These are phyloP conservation scores for Andrena cerasifolii DNA, from an alignment of 1,140 invertebrate genomes.

Conservation along the genomic window DNA sequence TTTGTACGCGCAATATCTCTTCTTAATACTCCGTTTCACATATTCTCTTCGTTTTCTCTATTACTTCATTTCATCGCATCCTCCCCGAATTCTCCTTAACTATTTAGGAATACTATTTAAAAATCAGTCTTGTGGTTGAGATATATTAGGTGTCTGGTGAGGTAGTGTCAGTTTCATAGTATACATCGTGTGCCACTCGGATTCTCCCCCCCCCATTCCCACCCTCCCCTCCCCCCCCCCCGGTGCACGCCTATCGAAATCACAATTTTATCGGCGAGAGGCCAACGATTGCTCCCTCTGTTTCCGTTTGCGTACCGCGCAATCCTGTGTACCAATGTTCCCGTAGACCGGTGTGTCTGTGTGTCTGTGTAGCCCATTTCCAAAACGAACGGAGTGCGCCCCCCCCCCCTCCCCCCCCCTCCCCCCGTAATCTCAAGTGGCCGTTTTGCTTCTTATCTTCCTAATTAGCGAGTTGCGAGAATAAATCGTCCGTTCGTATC, in stretches of 20 bases:
- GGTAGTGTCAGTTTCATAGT: conserved; percentile 82
- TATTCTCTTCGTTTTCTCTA: conserved; percentile 13
- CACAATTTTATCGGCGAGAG: not conserved
- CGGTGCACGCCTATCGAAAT: conserved; percentile 16
- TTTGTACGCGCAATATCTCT: conserved; percentile 66
- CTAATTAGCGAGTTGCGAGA: conserved; percentile 48
- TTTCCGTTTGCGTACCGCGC: too few relatives aligned
- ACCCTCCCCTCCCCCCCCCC: too few relatives aligned
- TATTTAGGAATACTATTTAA: conserved; percentile 81
- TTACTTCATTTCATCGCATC: conserved; percentile 38
- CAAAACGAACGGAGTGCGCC: not conserved
- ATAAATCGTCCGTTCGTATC: conserved; percentile 50
- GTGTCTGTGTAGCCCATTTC: too few relatives aligned
- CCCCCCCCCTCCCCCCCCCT: too few relatives aligned
- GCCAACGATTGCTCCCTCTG: too few relatives aligned
- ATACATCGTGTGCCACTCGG: conserved; percentile 76
- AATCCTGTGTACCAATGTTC: too few relatives aligned
- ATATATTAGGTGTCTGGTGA: conserved; percentile 82
- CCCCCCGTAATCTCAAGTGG: conserved; percentile 53
- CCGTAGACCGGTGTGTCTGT: too few relatives aligned
- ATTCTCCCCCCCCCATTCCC: too few relatives aligned
- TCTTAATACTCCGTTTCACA: conserved; percentile 39
- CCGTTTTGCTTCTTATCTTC: conserved; percentile 27
- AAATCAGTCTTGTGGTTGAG: conserved; percentile 83
- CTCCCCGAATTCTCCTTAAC: conserved; percentile 66